Base-by-base conservation (phyloP, 2,888 invertebrate species). In the Pandemis cinnamomeana region DNA sequence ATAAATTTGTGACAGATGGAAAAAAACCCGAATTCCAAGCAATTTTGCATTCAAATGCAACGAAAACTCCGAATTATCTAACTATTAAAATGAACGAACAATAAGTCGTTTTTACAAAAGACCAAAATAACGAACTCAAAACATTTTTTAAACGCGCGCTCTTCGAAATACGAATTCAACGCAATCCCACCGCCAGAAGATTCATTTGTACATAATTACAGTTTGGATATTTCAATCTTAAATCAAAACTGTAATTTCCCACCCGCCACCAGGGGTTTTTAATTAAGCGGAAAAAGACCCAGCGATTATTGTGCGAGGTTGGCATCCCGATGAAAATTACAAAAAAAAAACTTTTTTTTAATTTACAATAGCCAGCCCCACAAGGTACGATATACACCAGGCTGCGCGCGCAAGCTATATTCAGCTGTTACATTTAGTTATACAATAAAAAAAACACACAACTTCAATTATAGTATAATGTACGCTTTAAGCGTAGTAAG, bases 301-400 rank as follows among this genome's bases (percentile, higher is more conserved):
- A 88, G 89, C 88, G 81, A 80, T 80, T 80, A 86, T 85, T 86
- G 88, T 89, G 89, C 84, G 81, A 79, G 81, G 46, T 72, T 68
- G 72, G 82, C 77, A 80, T 82, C 84, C 86, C 83, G 81, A 79
- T 74, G 79, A 83, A 84, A 83, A 80, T 86, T 82, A 83, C 86
- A 87, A 86, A 86, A 77, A 67, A 71, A 71, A 67, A 71, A 67
- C 8, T 15, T 66, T 53, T 66, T 70, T 53, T n/a, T 66, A 70
- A 76, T 84, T 89, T 85, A 87, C 85, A 87, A 89, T 82, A 83
- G 82, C 80, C 80, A 91, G 92, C 92, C 93, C 93, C 91, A 91
- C 85, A 89, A 87, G 89, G 87, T 84, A 93, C 92, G 91, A 86
- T 87, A 86, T 88, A 92, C 93, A 94, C 92, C 92, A 92, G 91